A percentile compares a stretch with the other conserved stretches of the same genome.
Conservation (phyloP, 2,888 invertebrate genomes). For the Platycheirus rosarum region DNA sequence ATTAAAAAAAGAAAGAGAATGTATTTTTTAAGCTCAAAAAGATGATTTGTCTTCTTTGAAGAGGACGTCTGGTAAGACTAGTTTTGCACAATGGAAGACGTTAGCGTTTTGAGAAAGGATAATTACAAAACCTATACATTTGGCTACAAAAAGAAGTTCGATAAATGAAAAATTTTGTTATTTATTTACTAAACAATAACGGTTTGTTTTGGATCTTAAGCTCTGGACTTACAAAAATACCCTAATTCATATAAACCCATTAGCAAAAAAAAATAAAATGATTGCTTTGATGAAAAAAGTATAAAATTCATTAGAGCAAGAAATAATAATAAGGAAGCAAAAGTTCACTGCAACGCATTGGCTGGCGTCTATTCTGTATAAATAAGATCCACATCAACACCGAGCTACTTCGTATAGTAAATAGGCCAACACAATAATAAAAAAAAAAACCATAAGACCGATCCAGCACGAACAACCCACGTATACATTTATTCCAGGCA, state of each 20-base stretch:
- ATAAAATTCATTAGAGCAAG: conserved; percentile 29
- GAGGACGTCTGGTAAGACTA: no score
- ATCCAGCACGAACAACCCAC: conserved; percentile 1
- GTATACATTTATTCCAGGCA: conserved; percentile 1
- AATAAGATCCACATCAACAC: not conserved
- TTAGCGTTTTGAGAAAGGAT: no score
- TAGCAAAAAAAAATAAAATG: not conserved
- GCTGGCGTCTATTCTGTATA: conserved; percentile 8
- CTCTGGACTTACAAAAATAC: no score
- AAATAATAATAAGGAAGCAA: conserved; percentile 61
- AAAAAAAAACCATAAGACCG: conserved; percentile 49
- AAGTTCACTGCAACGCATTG: conserved; percentile 22
- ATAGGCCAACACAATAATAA: conserved; percentile 53
- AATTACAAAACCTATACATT: no score
- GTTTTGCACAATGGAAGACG: no score
- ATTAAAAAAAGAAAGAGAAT: no score
- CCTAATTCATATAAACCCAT: not conserved
- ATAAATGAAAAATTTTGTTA: no score
- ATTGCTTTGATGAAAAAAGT: not conserved
- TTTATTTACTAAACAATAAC: no score
- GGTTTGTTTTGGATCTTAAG: no score
- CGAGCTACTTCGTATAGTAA: conserved; percentile 34
- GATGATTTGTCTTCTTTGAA: no score
- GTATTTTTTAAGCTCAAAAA: no score
- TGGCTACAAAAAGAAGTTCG: no score